phyloP scores from a whole-genome alignment of 2,888 invertebrate species.

The Proisotoma minuta region DNA sequence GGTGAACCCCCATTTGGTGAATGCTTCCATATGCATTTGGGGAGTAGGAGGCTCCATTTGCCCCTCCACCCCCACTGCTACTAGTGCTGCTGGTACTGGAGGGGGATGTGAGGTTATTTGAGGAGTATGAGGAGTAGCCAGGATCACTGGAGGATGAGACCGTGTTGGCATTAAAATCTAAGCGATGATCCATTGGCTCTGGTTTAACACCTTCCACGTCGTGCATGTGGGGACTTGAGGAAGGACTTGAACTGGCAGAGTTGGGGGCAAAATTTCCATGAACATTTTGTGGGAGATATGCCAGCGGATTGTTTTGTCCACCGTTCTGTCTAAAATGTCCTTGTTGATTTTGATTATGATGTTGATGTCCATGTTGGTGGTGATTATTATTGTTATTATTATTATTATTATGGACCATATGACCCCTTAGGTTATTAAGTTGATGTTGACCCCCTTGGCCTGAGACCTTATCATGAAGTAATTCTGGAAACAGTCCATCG shows the following conservation, averaged over 20 bases:
- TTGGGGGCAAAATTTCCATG: slow-evolving; percentile 58
- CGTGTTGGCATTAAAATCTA: slow-evolving; percentile 57
- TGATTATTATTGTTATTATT: background rate
- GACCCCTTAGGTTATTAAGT: slow-evolving; percentile 25
- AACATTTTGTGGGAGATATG: slow-evolving; percentile 89
- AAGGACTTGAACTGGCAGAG: slow-evolving; percentile 20
- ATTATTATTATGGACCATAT: slow-evolving; percentile 3
- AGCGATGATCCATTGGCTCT: slow-evolving; percentile 66
- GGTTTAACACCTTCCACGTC: slow-evolving; percentile 58
- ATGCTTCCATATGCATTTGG: background rate
- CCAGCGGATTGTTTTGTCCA: slow-evolving; percentile 65
- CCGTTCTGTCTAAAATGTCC: slow-evolving; percentile 23
- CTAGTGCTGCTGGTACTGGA: slow-evolving; percentile 38
- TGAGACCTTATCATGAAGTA: slow-evolving; percentile 56
- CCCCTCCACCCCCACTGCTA: slow-evolving; percentile 26
- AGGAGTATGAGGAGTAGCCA: slow-evolving; percentile 47
- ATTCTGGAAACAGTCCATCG: slow-evolving; percentile 79
- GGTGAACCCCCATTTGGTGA: background rate
- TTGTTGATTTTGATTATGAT: slow-evolving; percentile 1
- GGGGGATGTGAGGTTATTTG: slow-evolving; percentile 49
- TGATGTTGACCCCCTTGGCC: slow-evolving; percentile 19
- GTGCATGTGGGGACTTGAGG: slow-evolving; percentile 20
- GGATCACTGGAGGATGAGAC: slow-evolving; percentile 57
- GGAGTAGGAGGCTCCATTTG: background rate
- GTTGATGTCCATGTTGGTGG: slow-evolving; percentile 9